Evolutionary conservation across 92 coral and sea anemone genomes (phyloP), one percentile per base, ranked within the genome.

Genomic region (Meandrina meandrites): DNA sequence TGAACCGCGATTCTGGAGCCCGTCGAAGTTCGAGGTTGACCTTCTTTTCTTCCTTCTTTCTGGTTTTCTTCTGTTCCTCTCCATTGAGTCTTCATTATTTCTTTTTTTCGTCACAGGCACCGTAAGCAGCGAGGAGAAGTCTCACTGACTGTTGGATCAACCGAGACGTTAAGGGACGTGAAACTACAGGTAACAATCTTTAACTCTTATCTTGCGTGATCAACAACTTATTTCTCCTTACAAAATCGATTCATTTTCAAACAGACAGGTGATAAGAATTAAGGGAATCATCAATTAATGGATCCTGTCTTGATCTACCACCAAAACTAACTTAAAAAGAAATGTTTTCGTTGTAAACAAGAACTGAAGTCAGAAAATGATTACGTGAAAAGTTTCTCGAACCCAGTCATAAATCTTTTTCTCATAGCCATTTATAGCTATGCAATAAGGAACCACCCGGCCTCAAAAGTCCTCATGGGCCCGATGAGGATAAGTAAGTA

Each of bases 121-220:
- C 96, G 99, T 18, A 95, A 95, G 71, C 99, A 97, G 79, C 94
- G 98, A 6, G 99, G 99, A 53, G 99, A 97, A 74, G 79, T 97
- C 7, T 87, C 90, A 14, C 72, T 97, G 27, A 92, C 88, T 19
- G 97, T 97, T 47, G 93, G 94, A 58, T 95, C 99, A 5, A 88
- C 89, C 11, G 92, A 93, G 58, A 93, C 99, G 12, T 87, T 97
- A 50, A 87, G 98, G 75, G 98, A 92, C 48, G 50, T 97, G 18
- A 97, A 97, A 86, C 90, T 97, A 17, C 95, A 97, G 98, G 98
- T 94, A 79, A 50, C 70, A 64, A 64, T n/a, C 34, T 6, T 27
- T 9, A 8, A 8, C 67, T 22, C 1, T 16, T 60, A 12, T 4
- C 22, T 60, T 60, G 28, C 4, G 11, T 22, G n/a, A 60, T 60